Percentiles rank a stretch among this genome's conserved stretches.
phyloP scores from a whole-genome alignment of 2,797 vertebrate genomes.

The Muscicapa striata region DNA sequence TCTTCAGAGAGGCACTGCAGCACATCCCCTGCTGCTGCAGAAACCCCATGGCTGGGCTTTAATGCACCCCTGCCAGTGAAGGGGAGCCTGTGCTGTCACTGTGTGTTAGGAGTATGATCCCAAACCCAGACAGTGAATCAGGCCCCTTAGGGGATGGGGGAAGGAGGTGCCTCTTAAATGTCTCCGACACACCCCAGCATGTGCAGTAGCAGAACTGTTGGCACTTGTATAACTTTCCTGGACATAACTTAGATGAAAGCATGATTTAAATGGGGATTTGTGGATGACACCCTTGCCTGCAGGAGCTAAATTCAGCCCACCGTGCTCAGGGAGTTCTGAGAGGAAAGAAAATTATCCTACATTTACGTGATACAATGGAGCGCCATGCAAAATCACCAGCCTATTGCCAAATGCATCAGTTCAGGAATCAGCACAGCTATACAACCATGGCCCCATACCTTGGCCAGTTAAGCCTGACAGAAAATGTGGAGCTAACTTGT shows the following conservation, averaged over 20 bases:
- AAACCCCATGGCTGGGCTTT: neutral
- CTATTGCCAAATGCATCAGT: neutral
- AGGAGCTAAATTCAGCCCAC: neutral
- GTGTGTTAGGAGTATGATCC: neutral
- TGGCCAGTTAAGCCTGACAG: neutral
- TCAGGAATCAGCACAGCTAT: neutral
- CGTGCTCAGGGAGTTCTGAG: neutral
- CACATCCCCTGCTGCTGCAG: neutral
- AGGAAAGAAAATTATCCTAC: neutral
- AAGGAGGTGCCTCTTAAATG: neutral
- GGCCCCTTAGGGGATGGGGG: neutral
- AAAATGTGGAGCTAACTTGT: neutral
- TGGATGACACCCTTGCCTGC: neutral
- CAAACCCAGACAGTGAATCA: neutral
- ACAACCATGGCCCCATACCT: neutral
- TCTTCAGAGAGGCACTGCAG: neutral
- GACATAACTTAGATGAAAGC: neutral
- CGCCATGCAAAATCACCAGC: neutral
- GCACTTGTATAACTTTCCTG: neutral
- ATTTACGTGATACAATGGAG: neutral
- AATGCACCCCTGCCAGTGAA: accelerated
- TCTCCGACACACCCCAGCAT: neutral
- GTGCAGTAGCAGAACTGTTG: neutral
- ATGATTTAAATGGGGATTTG: neutral
- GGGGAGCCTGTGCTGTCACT: neutral